A percentile compares a stretch with the other conserved stretches of the same genome.
Conservation (phyloP, 2,888 invertebrate genomes). For the Amphipyra tragopoginis region DNA sequence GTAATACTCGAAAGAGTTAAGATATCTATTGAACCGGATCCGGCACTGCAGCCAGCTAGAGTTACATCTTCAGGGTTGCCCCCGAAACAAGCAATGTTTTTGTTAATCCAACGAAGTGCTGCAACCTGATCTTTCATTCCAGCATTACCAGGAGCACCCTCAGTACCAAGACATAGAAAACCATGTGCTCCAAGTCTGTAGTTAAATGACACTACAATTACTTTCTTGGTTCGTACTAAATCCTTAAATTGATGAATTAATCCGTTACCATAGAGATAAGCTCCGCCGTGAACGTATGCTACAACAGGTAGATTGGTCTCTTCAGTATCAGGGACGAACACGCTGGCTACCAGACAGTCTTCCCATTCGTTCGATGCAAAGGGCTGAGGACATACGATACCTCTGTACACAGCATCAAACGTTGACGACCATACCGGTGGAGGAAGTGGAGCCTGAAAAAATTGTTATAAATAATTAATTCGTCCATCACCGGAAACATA, state of each 20-base stretch:
- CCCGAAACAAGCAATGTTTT: constrained; percentile 75
- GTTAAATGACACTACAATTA: constrained; percentile 73
- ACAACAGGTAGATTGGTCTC: constrained; percentile 74
- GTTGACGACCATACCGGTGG: constrained; percentile 63
- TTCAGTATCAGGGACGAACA: constrained; percentile 71
- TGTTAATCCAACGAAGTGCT: constrained; percentile 71
- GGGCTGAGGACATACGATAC: constrained; percentile 65
- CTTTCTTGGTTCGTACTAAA: constrained; percentile 61
- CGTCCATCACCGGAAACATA: too few relatives aligned
- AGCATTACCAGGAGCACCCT: constrained; percentile 76
- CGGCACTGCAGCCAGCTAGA: constrained; percentile 73
- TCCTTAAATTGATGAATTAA: constrained; percentile 57
- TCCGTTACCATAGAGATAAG: constrained; percentile 73
- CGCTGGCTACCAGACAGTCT: constrained; percentile 76
- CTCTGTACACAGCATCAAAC: constrained; percentile 62
- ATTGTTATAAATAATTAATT: too few relatives aligned
- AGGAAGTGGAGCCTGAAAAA: constrained; percentile 66
- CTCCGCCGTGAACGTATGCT: constrained; percentile 82
- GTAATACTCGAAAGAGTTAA: constrained; percentile 70
- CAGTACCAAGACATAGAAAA: constrained; percentile 76
- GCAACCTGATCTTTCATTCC: constrained; percentile 80
- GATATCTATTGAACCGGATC: constrained; percentile 70
- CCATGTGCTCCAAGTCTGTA: constrained; percentile 74
- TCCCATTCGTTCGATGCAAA: constrained; percentile 55
- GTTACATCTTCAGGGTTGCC: constrained; percentile 78